Evolutionary conservation across 2,113 vertebrate genomes (phyloP), one percentile per base, ranked within the genome.

Genomic region (Smithornis capensis): DNA sequence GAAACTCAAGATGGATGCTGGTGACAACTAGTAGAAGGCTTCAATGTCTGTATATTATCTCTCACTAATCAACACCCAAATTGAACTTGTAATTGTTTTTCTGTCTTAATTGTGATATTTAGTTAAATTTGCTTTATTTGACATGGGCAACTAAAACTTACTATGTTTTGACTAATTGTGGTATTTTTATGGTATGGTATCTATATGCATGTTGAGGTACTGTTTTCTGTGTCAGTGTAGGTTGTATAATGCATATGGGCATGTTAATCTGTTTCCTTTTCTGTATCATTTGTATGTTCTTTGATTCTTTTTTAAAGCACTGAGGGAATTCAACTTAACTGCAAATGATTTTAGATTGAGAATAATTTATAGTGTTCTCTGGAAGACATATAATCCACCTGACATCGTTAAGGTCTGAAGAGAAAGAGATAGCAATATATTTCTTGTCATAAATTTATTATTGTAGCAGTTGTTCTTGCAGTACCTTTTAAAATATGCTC

Each of bases 371-470:
- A 64, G 40, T 45, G 27, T 67, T 93, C 87, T 90, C 35, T 86
- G 68, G 70, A 91, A 96, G 47, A 76, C 55, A 33, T 45, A 80
- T 94, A 94, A 88, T 79, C 60, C 89, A 70, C 80, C 49, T 77
- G 40, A 74, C n/a, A 68, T n/a, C 70, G 31, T 53, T 76, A 86
- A 71, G 10, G 27, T 94, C 52, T 96, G 65, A 92, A 92, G 23
- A 94, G 53, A 95, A 92, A 70, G 55, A 40, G 69, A 60, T 42
- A 88, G 24, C 38, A 83, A 67, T 83, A 75, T 17, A 84, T 78
- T 92, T 89, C 73, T 92, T 89, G 35, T 42, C 91, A 76, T 40
- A 47, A 71, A 92, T 55, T 88, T 95, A 44, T 95, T 74, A 63
- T 56, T 0, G 0, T 37, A 86, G n/a, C 10, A 14, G 25, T 83